Evolutionary conservation across 1,140 invertebrate species (phyloP), one percentile per base, ranked within the genome.

Genomic region (Akabosia matsudoensis): DNA sequence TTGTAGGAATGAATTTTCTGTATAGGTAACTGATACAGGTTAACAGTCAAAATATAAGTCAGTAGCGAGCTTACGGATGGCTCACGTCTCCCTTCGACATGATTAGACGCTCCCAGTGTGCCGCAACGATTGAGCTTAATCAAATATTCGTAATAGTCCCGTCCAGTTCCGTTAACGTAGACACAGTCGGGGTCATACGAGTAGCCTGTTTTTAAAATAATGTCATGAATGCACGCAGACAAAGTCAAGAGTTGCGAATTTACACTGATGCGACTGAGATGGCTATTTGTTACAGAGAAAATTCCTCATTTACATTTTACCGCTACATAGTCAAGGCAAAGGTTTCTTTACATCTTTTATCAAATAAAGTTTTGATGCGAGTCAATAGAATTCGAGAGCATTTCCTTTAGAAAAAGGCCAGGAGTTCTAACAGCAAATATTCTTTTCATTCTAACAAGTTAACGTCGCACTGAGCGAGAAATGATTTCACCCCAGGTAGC

Each of bases 101-200:
- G 89, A 34, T 92, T 92, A 83, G 93, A 95, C 84, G 93, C 93
- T 64, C 92, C 94, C 16, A 96, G 86, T 7, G 94, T 96, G 76
- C 95, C 94, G 83, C 95, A 97, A 78, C 94, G 89, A 86, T 97
- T 96, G 7, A 96, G 86, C 83, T 95, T 92, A 79, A 97, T 96
- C 83, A 92, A 94, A 85, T 96, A 97, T 86, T 96, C 94, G 85
- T 96, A 96, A 83, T 93, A 93, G 83, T 94, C 92, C 51, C 92
- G 85, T 13, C 95, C 95, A 0, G 93, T 94, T 0, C 94, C 94
- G 85, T 96, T 97, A 75, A 97, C 93, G 85, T 96, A 97, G 88
- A 97, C 94, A 83, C 95, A 97, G 83, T 95, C 93, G 0, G 92
- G 92, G 84, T 97, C 94, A 82, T 96, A 95, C 0, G 94, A 93